Evolutionary conservation across 2,888 invertebrate genomes (phyloP).

Genomic region (Notodonta dromedarius): DNA sequence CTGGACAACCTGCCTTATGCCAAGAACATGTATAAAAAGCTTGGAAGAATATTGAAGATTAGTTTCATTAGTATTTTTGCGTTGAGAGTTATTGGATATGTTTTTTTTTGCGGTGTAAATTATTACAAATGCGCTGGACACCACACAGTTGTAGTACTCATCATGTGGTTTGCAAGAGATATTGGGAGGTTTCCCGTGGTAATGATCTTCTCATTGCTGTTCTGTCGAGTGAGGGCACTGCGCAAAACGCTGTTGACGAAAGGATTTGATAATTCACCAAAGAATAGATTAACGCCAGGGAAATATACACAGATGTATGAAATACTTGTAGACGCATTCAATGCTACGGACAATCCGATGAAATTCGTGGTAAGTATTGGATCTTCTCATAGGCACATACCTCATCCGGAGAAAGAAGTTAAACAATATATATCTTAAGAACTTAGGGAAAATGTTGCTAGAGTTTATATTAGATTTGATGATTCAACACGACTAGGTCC

Average conservation of each 20-base stretch:
- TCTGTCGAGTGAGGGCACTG: conserved; percentile 1
- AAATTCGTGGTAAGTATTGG: background rate
- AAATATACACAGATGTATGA: background rate
- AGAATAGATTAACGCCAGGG: background rate
- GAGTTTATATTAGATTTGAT: background rate
- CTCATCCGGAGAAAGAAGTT: no score
- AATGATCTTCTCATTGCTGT: background rate
- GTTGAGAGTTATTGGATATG: background rate
- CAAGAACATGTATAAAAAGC: background rate
- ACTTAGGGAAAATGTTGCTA: no score
- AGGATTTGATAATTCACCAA: background rate
- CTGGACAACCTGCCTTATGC: background rate
- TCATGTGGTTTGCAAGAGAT: background rate
- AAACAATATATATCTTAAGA: no score
- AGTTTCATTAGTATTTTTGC: background rate
- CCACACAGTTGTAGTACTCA: background rate
- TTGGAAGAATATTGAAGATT: background rate
- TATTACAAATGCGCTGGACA: background rate
- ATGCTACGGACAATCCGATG: background rate
- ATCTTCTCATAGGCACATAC: background rate
- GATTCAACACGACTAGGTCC: background rate
- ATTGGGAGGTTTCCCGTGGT: background rate
- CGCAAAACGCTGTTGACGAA: background rate
- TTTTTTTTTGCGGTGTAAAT: background rate
- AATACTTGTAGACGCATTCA: background rate